Evolutionary conservation across 2,888 invertebrate species (phyloP), one percentile per base, ranked within the genome.

Genomic region (Hedya salicella): DNA sequence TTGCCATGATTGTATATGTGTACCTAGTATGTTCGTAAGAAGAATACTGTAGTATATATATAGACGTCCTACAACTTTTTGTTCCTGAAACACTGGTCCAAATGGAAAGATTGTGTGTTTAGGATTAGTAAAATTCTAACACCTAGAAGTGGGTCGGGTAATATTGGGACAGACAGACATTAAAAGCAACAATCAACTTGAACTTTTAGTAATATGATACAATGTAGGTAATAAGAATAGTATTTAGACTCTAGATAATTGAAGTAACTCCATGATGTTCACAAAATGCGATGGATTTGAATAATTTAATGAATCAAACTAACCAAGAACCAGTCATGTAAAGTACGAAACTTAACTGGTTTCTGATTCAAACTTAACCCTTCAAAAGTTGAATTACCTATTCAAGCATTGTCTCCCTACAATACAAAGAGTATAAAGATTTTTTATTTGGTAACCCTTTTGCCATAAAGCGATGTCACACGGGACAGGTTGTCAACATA

Each of bases 301-400:
- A 44, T 32, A 25, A 49, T 32, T 32, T 9, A 57, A 57, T 19
- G 9, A 44, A 21, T 53, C 53, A 53, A 49, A 49, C 14, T 32
- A n/a, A 32, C 13, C n/a, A 13, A 13, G 40, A 56, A 57, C 57
- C 8, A n/a, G 57, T 57, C 46, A 57, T 57, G 44, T 32, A 44
- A 57, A 57, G n/a, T 53, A 40, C 6, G 16, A 6, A 25, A 32
- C 16, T 53, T 57, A 32, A 46, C 56, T 46, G 44, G 57, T 57
- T 57, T 57, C n/a, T 30, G 13, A 56, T 16, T 25, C 30, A 56
- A 44, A 30, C n/a, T 6, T 25, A 57, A 46, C 57, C 57, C 57
- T 46, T 32, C 32, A 30, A 46, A 46, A 32, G 57, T 17, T 25
- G 21, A 56, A 9, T 32, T 56, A 40, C 48, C 42, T 13, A 57